Conservation (phyloP, 2,113 vertebrate species). For the Sciurus niger region DNA sequence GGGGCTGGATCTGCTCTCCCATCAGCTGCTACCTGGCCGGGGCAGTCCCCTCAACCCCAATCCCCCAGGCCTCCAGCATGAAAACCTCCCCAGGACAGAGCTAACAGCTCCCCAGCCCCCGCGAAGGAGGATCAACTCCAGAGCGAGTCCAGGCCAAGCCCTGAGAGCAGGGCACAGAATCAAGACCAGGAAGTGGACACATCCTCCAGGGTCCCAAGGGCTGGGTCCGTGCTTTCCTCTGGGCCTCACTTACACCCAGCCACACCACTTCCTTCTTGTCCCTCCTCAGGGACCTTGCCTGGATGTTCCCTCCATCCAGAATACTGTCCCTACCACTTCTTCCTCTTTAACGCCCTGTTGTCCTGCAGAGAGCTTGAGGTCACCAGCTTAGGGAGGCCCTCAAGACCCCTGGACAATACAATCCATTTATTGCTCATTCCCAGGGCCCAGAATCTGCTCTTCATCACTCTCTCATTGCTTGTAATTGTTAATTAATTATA, state of each 20-base stretch:
- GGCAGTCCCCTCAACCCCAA: neutral
- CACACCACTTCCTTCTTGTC: neutral
- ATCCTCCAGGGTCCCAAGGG: accelerated
- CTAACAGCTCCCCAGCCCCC: too few species aligned
- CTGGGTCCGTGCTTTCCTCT: neutral
- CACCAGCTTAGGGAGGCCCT: neutral
- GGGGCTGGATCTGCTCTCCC: neutral
- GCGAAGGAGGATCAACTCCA: neutral
- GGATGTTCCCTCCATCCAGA: neutral
- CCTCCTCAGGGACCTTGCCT: neutral
- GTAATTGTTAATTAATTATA: neutral
- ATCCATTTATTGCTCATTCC: neutral
- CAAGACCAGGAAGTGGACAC: accelerated
- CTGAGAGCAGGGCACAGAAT: neutral
- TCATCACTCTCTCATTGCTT: neutral
- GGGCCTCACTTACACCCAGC: neutral
- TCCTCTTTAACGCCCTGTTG: neutral
- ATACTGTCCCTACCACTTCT: neutral
- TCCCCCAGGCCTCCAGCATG: neutral
- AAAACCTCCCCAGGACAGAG: neutral
- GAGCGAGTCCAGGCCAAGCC: neutral
- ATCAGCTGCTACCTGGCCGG: neutral
- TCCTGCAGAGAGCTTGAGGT: neutral
- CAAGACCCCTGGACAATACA: neutral
- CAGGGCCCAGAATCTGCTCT: neutral